Evolutionary conservation across 2,113 vertebrate species (phyloP), one percentile per base, ranked within the genome.

Genomic region (Mustelus asterias): DNA sequence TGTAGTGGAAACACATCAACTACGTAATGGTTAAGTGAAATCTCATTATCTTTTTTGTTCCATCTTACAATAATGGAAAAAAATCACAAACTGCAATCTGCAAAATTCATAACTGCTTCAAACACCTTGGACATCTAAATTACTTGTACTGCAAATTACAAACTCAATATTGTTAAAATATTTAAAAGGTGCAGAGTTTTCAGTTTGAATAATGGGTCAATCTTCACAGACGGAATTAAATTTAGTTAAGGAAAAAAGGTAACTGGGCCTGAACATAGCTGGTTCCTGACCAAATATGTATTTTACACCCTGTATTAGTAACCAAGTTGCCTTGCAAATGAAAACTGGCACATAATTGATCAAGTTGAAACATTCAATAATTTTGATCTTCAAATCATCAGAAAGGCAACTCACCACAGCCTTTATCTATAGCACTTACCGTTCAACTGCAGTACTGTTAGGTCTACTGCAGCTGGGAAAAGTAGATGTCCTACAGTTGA

Each of bases 371-470:
- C 69, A 33, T 76, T 76, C 24, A 95, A 48, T 54, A 95, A 95
- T 72, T 70, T 95, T 72, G 67, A 95, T 48, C 69, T 76, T 44
- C 94, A 48, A 95, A 95, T 95, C 44, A 54, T 70, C 41, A 95
- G 94, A 95, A 95, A 72, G 94, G 94, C 67, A 95, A 95, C 94
- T 95, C 69, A 95, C 94, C 94, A 95, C 44, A 95, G 67, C 69
- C 69, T 95, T 95, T 54, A 90, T 95, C 69, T 95, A 72, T 33
- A 72, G 89, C 94, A 95, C 94, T 95, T 76, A 95, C 94, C 94
- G 44, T 95, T 95, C 94, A 95, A 95, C 94, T 95, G 94, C 94
- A 95, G 94, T 95, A 95, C 69, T 72, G 48, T 95, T 95, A 95
- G 67, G 44, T 95, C 94, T 95, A 95, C 94, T 95, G 94, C 94